Evolutionary conservation across 1,140 invertebrate species (phyloP).

Genomic region (Eriosoma lanigerum): DNA sequence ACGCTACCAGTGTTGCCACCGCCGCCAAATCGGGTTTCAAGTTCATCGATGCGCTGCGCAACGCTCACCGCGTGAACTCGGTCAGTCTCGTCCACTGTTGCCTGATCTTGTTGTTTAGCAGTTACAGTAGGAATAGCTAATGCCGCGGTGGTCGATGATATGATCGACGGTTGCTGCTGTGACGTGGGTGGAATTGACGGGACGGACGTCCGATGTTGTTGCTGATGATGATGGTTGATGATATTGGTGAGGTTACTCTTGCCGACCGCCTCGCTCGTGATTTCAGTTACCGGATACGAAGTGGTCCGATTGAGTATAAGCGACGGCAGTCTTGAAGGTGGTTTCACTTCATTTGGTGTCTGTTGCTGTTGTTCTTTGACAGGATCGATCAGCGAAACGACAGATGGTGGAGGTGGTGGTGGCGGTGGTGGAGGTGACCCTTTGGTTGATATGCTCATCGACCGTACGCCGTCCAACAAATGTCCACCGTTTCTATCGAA

Average conservation of each 20-base stretch:
- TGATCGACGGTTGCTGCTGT: neutral
- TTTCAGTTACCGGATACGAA: constrained; percentile 31
- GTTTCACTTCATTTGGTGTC: neutral
- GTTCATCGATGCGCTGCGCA: constrained; percentile 29
- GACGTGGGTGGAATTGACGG: too few relatives aligned
- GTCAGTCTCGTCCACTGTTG: constrained; percentile 14
- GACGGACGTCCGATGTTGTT: neutral
- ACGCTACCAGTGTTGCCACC: neutral
- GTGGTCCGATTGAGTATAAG: neutral
- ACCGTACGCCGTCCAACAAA: constrained; percentile 23
- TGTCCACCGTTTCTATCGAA: neutral
- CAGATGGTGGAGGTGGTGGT: neutral
- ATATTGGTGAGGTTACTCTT: neutral
- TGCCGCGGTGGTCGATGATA: too few relatives aligned
- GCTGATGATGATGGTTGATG: neutral
- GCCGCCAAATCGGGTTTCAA: constrained; percentile 8
- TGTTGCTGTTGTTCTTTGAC: constrained; percentile 5
- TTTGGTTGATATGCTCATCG: constrained; percentile 35
- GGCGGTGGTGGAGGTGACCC: neutral
- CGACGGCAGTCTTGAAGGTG: neutral
- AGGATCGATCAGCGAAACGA: too few relatives aligned
- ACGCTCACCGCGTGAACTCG: constrained; percentile 18
- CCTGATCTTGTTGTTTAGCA: neutral
- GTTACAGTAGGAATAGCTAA: too few relatives aligned
- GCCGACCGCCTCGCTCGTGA: neutral